Conservation (phyloP, 2,888 invertebrate genomes). For the Apotomis turbidana region DNA sequence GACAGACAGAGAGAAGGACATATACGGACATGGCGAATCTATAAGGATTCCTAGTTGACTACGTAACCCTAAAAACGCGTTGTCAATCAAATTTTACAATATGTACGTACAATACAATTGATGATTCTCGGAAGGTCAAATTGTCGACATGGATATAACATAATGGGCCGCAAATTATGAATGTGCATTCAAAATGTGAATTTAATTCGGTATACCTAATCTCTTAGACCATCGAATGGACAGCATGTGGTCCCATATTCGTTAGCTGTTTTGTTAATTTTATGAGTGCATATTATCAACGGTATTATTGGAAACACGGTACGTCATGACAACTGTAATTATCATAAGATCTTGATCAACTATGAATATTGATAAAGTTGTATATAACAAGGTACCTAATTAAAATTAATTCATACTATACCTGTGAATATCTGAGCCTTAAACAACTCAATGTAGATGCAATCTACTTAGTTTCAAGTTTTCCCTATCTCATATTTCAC, state of each 20-base stretch:
- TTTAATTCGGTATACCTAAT: background rate
- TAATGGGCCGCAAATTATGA: background rate
- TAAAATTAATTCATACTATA: background rate
- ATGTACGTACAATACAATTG: background rate
- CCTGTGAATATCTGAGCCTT: background rate
- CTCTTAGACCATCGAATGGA: background rate
- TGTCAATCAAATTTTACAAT: background rate
- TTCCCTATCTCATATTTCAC: constrained; percentile 26
- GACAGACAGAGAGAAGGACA: no score
- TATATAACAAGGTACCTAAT: background rate
- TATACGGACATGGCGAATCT: no score
- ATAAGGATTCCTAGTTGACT: no score
- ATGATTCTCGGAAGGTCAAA: background rate
- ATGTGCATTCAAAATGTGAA: background rate
- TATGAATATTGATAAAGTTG: no score
- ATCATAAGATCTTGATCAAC: background rate
- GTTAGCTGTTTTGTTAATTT: background rate
- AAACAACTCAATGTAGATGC: background rate
- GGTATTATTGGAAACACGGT: background rate
- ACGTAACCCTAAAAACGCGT: background rate
- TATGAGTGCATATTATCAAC: background rate
- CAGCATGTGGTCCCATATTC: background rate
- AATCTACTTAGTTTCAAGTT: constrained; percentile 10
- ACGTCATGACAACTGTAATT: background rate
- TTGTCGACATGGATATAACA: background rate